Evolutionary conservation across 2,888 invertebrate genomes (phyloP), one percentile per base, ranked within the genome.

Genomic region (Drosophila pegasa): DNA sequence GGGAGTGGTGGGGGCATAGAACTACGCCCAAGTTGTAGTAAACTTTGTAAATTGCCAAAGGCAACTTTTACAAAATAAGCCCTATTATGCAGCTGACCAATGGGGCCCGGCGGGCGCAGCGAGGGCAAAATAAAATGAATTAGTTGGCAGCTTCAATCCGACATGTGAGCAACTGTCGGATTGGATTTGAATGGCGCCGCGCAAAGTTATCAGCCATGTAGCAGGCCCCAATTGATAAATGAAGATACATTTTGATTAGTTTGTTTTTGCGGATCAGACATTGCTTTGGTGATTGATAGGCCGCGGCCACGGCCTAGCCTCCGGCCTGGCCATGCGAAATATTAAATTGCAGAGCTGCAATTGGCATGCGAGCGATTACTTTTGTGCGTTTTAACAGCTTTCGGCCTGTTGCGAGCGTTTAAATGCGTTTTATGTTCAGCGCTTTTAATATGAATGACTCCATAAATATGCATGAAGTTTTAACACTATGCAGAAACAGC

Each of bases 381-480:
- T 64, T 73, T 61, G 57, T 75, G 60, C 66, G 63, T 62, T 76
- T 77, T 72, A 78, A 75, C 63, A 68, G 74, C 78, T 68, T 52
- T 54, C 38, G 58, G 59, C 43, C 48, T 55, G 50, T 33, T 56
- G 63, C 57, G 56, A 70, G 75, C 83, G 65, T 77, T 86, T 88
- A 86, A 87, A 82, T 85, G 83, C 83, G 83, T 88, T 87, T 80
- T 75, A 62, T 83, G 69, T 64, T 69, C 78, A 71, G 59, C 71
- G 68, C 59, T 88, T 85, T 88, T 85, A 88, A 85, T 84, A 85
- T 85, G 85, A 85, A 85, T 85, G 85, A 85, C 78, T 79, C 82
- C 81, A 85, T 85, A 85, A 85, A 85, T 85, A 85, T 85, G 85
- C 85, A 85, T 85, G 85, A 87, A 88, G 81, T 84, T 85, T 85